Evolutionary conservation across 2,113 vertebrate genomes (phyloP).

Genomic region (Nibea coibor): DNA sequence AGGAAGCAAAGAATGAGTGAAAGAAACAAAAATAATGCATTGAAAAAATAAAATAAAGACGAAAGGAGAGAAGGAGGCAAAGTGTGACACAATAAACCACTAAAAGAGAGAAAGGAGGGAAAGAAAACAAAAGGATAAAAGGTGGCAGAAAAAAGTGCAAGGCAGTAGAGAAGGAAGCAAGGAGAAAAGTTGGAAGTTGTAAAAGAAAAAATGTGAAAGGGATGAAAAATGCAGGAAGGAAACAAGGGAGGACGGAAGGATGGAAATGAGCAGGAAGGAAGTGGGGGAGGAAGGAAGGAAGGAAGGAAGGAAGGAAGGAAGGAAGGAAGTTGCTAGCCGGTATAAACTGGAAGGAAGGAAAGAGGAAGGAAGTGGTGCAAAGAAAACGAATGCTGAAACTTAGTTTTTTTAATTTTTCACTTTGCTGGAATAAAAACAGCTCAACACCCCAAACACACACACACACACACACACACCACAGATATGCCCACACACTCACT

Average conservation of each 20-base stretch:
- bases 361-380: constrained; percentile 19
- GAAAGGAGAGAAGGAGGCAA: too few species aligned
- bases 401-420: background rate
- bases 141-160: background rate
- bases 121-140: background rate
- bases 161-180: background rate
- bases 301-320: constrained; percentile 33
- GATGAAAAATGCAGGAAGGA: background rate
- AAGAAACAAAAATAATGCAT: too few species aligned
- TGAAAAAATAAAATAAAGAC: background rate
- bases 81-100: background rate
- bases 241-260: background rate
- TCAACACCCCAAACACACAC: background rate
- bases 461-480: background rate
- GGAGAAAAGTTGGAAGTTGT: background rate
- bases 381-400: background rate
- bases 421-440: background rate
- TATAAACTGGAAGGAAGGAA: background rate
- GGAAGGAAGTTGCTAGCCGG: constrained; percentile 15
- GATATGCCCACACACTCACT: background rate
- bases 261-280: constrained; percentile 1
- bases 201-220: background rate
- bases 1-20: too few species aligned
- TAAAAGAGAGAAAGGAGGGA: background rate
- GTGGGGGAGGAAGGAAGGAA: background rate